Conservation (phyloP, 2,888 invertebrate species). For the Calameuta pallipes region DNA sequence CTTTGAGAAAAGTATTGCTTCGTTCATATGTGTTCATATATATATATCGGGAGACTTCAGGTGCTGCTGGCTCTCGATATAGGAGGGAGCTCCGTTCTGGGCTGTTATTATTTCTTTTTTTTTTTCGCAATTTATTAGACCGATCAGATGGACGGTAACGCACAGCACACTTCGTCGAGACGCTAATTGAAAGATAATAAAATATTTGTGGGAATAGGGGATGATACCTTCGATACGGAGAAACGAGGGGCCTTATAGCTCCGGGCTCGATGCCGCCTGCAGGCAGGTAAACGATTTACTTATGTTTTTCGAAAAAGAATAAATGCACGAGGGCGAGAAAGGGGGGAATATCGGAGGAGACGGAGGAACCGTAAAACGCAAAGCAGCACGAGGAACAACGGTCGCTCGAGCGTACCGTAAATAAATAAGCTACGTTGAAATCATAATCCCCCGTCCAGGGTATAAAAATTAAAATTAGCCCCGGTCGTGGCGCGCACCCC, state of each 20-base stretch:
- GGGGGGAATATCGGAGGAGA: too few species aligned
- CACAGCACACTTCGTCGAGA: too few species aligned
- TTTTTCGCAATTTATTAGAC: neutral
- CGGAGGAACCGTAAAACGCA: too few species aligned
- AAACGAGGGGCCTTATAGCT: too few species aligned
- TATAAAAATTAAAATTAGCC: constrained; percentile 66
- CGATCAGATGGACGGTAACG: neutral
- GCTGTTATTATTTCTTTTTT: neutral
- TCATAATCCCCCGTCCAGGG: constrained; percentile 49
- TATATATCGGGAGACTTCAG: neutral
- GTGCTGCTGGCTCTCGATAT: neutral
- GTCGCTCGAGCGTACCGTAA: constrained; percentile 29
- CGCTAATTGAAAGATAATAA: constrained; percentile 22
- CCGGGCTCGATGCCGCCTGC: too few species aligned
- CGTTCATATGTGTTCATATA: neutral
- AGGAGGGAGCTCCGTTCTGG: too few species aligned
- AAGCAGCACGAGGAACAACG: neutral
- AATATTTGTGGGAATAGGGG: constrained; percentile 14
- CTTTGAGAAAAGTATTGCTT: constrained; percentile 28
- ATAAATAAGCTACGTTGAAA: constrained; percentile 55
- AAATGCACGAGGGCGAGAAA: too few species aligned
- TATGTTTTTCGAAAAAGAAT: too few species aligned
- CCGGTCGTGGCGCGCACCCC: constrained; percentile 29
- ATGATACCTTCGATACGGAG: too few species aligned
- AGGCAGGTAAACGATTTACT: too few species aligned